Percentiles rank a stretch among this genome's conserved stretches.
phyloP scores from a whole-genome alignment of 1,140 invertebrate species.

The Meloidogyne floridensis region DNA sequence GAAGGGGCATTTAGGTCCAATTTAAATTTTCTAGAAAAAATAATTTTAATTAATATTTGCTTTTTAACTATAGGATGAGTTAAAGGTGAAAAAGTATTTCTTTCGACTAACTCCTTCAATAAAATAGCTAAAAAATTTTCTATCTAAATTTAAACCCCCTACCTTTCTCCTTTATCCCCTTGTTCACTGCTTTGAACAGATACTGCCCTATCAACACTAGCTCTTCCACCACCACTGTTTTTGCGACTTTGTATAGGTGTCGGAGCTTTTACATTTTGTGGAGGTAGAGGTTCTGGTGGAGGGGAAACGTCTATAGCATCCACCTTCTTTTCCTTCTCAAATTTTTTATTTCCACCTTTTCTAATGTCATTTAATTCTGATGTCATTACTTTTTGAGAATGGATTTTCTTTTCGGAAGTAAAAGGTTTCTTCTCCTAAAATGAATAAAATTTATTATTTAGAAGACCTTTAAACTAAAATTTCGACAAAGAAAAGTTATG shows the following conservation, averaged over 20 bases:
- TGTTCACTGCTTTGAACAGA: background rate
- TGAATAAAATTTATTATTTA: background rate
- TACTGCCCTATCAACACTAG: background rate
- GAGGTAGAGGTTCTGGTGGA: slow-evolving; percentile 1
- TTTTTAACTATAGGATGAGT: background rate
- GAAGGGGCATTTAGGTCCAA: slow-evolving; percentile 11
- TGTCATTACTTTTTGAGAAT: background rate
- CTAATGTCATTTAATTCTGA: background rate
- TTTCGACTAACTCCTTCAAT: too few species aligned
- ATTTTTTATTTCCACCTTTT: background rate
- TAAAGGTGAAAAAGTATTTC: background rate
- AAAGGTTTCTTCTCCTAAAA: background rate
- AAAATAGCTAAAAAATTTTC: too few species aligned
- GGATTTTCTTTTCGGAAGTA: background rate
- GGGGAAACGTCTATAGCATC: background rate
- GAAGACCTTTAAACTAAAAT: too few species aligned
- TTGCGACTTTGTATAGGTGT: background rate
- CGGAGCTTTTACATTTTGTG: slow-evolving; percentile 8
- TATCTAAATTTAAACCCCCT: background rate
- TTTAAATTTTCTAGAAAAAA: slow-evolving; percentile 15
- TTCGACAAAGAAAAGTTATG: too few species aligned
- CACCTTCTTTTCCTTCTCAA: background rate
- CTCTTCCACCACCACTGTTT: slow-evolving; percentile 1
- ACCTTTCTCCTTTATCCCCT: background rate
- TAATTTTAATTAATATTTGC: background rate